Evolutionary conservation across 2,797 vertebrate species (phyloP), one percentile per base, ranked within the genome.

Genomic region (Paratrypauchen microcephalus): DNA sequence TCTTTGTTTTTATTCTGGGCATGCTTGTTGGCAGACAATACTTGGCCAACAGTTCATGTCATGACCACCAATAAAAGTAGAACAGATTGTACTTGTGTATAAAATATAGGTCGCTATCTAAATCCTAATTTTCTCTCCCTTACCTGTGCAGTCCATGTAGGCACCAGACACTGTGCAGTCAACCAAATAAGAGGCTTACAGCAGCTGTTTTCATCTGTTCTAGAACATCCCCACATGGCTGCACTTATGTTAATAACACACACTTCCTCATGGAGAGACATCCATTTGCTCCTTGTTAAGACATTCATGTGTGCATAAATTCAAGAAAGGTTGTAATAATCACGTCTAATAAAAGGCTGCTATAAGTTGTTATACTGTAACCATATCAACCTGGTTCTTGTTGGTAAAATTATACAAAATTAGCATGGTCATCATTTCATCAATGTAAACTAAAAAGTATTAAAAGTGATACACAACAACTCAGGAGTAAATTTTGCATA

Each of bases 181-280:
- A 24, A 36, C 65, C 55, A 19, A 75, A 47, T 23, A 50, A 55
- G 58, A 69, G 13, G 32, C 70, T 57, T 62, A 71, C 71, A 64
- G 52, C 57, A 59, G 48, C 48, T 9, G 16, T 28, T 65, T 47
- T 65, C 65, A 41, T 69, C 62, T 50, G 19, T 71, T 67, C 68
- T 7, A n/a, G 50, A 52, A 58, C 66, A 74, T 68, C 18, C 36
- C 67, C 52, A 59, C 30, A 66, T 47, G 15, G 4, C 24, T 68
- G 50, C 18, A 30, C 52, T 52, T 50, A 41, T 23, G 60, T 2
- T 62, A 62, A 41, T 23, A 36, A 15, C 21, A 7, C 21, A 47
- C 39, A 23, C 30, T 39, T 41, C n/a, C 18, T 61, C 23, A 39
- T 23, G 21, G 60, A 47, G 21, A 23, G 16, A 47, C 5, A 26